Evolutionary conservation across 2,888 invertebrate genomes (phyloP).

Genomic region (Sericinus montela): DNA sequence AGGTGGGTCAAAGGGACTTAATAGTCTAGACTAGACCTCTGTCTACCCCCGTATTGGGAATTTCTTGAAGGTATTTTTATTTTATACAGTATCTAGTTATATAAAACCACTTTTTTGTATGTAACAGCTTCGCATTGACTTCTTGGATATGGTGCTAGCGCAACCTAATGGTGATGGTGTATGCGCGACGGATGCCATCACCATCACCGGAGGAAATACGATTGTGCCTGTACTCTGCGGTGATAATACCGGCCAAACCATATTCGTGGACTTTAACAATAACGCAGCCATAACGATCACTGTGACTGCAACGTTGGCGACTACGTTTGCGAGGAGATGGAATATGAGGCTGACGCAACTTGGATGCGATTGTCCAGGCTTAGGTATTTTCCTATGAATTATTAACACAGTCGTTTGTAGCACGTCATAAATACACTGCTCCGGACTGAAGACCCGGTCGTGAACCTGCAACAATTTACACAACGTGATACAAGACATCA

Average conservation of each 20-base stretch:
- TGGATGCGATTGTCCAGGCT: slow-evolving; percentile 83
- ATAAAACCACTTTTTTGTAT: not conserved
- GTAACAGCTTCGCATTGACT: slow-evolving; percentile 83
- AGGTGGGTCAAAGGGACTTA: too few species aligned
- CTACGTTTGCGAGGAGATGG: slow-evolving; percentile 84
- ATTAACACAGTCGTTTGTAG: too few species aligned
- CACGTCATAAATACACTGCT: too few species aligned
- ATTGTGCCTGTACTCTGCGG: slow-evolving; percentile 87
- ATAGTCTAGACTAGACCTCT: too few species aligned
- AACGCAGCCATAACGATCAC: slow-evolving; percentile 83
- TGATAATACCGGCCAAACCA: slow-evolving; percentile 88
- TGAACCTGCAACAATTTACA: too few species aligned
- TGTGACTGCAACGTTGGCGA: slow-evolving; percentile 80
- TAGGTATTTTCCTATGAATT: slow-evolving; percentile 61
- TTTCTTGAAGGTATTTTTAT: too few species aligned
- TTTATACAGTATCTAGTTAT: too few species aligned
- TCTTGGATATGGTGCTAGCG: slow-evolving; percentile 84
- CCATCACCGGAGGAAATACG: slow-evolving; percentile 84
- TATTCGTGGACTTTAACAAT: slow-evolving; percentile 87
- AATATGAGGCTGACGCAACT: slow-evolving; percentile 86
- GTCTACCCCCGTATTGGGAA: too few species aligned
- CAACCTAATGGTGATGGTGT: slow-evolving; percentile 87
- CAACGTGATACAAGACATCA: too few species aligned
- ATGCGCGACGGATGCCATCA: slow-evolving; percentile 85
- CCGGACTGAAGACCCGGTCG: too few species aligned